Base-by-base conservation (phyloP, 1,140 invertebrate species). In the Lepidurus apus region DNA sequence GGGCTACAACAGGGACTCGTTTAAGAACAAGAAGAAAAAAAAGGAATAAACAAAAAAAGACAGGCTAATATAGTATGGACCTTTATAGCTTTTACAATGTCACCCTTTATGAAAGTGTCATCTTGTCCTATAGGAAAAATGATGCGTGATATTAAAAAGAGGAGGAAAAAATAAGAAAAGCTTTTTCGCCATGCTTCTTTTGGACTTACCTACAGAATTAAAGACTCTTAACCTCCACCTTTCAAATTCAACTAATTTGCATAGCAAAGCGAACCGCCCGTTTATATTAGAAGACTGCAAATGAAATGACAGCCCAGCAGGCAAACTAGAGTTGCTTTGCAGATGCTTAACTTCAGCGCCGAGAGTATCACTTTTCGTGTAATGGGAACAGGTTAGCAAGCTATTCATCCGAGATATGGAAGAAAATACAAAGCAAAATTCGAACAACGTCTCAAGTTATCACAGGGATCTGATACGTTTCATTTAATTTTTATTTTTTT, bases 241-340 rank as follows among this genome's bases (percentile, higher is more conserved):
- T 65, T 65, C 53, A 65, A 65, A 47, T n/a, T 8, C 8, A 65
- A 21, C 53, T 65, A 9, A 65, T 65, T 65, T 65, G 53, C 53
- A 65, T 65, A 65, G 9, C 53, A 65, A 65, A 65, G 53, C 53
- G 53, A n/a, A n/a, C 53, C 53, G 53, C 53, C 53, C 21, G 53
- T 21, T 17, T 17, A 65, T 13, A 34, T 34, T 34, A 17, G 53
- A 65, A 65, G 13, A 65, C 53, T n/a, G 53, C 53, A 65, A 65
- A 65, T 65, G 53, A 65, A 65, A 65, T 65, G 53, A 65, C 53
- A 65, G 53, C 53, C 53, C 53, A 65, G 53, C 53, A 65, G 53
- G 53, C 13, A 65, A 13, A 21, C 53, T 65, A 21, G 7, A n/a
- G 53, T 3, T 65, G 53, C 53, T 65, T 65, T 65, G 53, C 21